Evolutionary conservation across 2,113 vertebrate species (phyloP).

Genomic region (Brachypodius melanocephalos): DNA sequence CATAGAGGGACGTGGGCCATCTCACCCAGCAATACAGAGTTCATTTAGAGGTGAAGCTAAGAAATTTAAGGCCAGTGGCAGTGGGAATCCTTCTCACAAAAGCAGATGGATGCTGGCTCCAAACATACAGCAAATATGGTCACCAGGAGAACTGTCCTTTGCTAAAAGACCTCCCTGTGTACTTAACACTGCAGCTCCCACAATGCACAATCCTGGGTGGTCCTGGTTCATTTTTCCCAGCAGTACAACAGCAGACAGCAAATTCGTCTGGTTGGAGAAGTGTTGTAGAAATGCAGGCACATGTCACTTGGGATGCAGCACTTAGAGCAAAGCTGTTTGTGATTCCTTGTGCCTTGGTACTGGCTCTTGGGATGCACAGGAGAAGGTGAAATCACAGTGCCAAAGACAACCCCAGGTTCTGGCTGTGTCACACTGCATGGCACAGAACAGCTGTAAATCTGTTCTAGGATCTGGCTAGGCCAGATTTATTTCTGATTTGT

Average conservation of each 20-base stretch:
- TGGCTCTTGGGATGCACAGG: not conserved
- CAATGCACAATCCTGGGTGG: not conserved
- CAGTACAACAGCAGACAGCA: not conserved
- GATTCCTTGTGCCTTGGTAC: not conserved
- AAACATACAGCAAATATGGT: not conserved
- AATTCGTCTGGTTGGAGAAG: not conserved
- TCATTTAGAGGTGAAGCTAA: not conserved
- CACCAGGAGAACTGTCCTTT: not conserved
- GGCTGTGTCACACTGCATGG: not conserved
- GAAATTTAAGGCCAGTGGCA: not conserved
- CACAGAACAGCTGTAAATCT: not conserved
- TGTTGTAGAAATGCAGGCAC: not conserved
- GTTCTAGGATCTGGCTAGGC: not conserved
- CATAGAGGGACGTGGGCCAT: fast-evolving
- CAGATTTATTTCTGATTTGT: not conserved
- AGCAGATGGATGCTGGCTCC: not conserved
- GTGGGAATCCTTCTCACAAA: not conserved
- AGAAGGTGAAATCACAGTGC: not conserved
- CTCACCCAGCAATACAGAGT: not conserved
- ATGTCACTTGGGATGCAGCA: not conserved
- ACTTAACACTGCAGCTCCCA: not conserved
- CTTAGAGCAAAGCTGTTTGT: not conserved
- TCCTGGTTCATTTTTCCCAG: not conserved
- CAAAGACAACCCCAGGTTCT: not conserved
- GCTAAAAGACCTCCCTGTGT: not conserved